Evolutionary conservation across 1,140 invertebrate genomes (phyloP), one percentile per base, ranked within the genome.

Genomic region (Nylanderia fulva): DNA sequence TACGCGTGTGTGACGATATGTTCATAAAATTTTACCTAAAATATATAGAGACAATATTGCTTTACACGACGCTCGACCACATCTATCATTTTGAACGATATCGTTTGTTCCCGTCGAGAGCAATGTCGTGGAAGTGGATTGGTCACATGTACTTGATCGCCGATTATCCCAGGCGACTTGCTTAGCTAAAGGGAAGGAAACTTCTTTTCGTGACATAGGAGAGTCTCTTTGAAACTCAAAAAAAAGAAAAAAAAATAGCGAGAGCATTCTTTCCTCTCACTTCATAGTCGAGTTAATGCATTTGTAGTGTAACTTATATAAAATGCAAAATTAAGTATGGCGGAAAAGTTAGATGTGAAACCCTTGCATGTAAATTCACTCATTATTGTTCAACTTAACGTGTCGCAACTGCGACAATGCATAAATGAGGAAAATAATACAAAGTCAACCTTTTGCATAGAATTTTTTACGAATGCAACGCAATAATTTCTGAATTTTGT

Each of bases 111-210:
- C 75, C 42, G 84, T 77, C 84, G 76, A 58, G 63, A 85, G 74
- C 84, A 85, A 66, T 75, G 27, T 68, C 63, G 45, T 60, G 64
- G 75, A 85, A 85, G 61, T 58, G 29, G 84, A 85, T 85, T 80
- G 75, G 80, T 39, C 52, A 80, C 84, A 68, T 64, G 84, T 80
- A 80, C 21, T 79, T 85, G 84, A 85, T 85, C 84, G 75, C 64
- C 83, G 83, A 79, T 85, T 79, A 85, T 66, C 75, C 52, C 72
- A 61, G 29, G 77, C 66, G 36, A 82, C 77, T 82, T 82, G 66
- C 36, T 72, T 72, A 82, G 36, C 13, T 60, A 42, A 11, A 77
- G 24, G 7, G n/a, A 77, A 52, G 27, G 27, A 42, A 83, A 36
- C 29, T 54, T 24, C 36, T 74, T 69, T 66, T 56, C 42, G 24